These are phyloP conservation scores for Drosophila littoralis DNA, from an alignment of 1,140 invertebrate genomes.

Conservation along the genomic window DNA sequence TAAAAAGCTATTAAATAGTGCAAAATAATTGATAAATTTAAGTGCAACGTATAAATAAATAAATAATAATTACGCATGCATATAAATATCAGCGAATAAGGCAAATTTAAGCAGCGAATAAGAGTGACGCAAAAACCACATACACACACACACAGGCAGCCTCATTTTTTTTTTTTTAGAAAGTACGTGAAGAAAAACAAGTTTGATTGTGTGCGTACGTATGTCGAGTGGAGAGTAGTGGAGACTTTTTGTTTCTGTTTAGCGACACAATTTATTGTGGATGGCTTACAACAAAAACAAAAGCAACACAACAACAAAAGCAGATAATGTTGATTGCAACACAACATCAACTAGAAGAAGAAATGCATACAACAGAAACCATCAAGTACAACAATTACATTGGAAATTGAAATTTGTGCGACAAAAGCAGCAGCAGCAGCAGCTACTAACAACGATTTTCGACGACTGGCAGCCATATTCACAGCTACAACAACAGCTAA, in stretches of 20 bases:
- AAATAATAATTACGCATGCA: slow-evolving; percentile 36
- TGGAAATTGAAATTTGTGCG: slow-evolving; percentile 78
- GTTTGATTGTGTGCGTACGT: slow-evolving; percentile 67
- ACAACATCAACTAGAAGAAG: slow-evolving; percentile 48
- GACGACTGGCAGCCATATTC: slow-evolving; percentile 76
- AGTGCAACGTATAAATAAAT: slow-evolving; percentile 60
- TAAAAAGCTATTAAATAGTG: slow-evolving; percentile 62
- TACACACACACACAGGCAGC: slow-evolving; percentile 33
- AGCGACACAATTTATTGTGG: slow-evolving; percentile 69
- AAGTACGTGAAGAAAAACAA: slow-evolving; percentile 72
- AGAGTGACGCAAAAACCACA: slow-evolving; percentile 58
- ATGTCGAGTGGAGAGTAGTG: slow-evolving; percentile 68
- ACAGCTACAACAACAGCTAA: slow-evolving; percentile 55
- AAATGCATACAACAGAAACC: slow-evolving; percentile 51
- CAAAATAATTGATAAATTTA: slow-evolving; percentile 67
- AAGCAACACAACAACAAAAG: slow-evolving; percentile 48
- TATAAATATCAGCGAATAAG: slow-evolving; percentile 26
- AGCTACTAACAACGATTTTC: slow-evolving; percentile 47
- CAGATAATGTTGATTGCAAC: slow-evolving; percentile 58
- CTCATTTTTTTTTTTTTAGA: slow-evolving; percentile 58
- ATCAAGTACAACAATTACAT: slow-evolving; percentile 70
- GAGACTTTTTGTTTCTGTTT: slow-evolving; percentile 61
- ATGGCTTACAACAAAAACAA: slow-evolving; percentile 68
- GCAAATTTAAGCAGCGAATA: slow-evolving; percentile 22
- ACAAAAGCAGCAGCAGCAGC: slow-evolving; percentile 51